Evolutionary conservation across 2,888 invertebrate genomes (phyloP).

Genomic region (Electrophaes corylata): DNA sequence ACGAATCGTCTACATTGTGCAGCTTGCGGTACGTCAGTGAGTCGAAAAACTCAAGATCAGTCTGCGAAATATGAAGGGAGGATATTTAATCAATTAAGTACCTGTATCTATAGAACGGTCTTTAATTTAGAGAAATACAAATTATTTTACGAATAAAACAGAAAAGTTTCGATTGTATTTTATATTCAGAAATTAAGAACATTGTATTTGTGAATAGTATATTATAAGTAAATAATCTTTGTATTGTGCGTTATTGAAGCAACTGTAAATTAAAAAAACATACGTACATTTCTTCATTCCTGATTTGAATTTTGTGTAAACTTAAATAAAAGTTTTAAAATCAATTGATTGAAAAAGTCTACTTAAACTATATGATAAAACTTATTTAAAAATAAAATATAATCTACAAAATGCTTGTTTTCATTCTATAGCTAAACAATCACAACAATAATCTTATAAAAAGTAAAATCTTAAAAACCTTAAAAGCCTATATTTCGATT

Average conservation of each 20-base stretch:
- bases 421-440: background rate
- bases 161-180: background rate
- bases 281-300: background rate
- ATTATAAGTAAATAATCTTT: background rate
- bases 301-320: background rate
- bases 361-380: background rate
- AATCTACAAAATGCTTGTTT: background rate
- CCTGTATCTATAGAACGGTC: background rate
- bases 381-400: background rate
- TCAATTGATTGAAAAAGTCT: background rate
- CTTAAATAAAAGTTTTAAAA: background rate
- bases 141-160: constrained; percentile 3
- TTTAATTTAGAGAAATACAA: background rate
- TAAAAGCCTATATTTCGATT: background rate
- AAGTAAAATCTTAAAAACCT: background rate
- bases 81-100: background rate
- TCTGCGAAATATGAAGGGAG: background rate
- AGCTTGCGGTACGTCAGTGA: no score
- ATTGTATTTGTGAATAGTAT: background rate
- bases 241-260: background rate
- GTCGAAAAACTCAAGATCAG: no score
- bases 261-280: background rate
- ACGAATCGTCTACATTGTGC: background rate
- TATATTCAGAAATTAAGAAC: no score
- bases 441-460: background rate